Conservation (phyloP, 30 jellyfish, hydroid and myxozoan genomes). For the Catostylus mosaicus region DNA sequence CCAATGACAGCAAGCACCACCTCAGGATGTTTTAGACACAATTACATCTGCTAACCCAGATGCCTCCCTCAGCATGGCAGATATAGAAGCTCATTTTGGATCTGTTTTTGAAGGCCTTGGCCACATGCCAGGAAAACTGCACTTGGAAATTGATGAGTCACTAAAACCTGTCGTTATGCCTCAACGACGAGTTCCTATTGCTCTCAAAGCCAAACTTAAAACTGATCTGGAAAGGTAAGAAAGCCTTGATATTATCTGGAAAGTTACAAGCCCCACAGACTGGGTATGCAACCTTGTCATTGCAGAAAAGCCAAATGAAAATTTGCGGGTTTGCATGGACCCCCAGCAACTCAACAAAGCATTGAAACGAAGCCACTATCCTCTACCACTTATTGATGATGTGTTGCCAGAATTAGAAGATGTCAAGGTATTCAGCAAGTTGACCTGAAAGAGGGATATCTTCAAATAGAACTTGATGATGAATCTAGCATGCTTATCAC, state of each 20-base stretch:
- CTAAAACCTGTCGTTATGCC: neutral
- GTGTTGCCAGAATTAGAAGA: conserved; percentile 9
- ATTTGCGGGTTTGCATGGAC: conserved; percentile 6
- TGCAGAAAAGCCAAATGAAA: conserved; percentile 17
- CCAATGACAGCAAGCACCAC: neutral
- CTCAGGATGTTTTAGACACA: neutral
- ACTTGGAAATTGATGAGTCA: neutral
- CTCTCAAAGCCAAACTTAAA: neutral
- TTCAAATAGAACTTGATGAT: conserved; percentile 13
- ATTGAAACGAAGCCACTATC: conserved; percentile 27
- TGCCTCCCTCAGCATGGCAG: neutral
- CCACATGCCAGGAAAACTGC: conserved; percentile 18
- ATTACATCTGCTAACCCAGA: neutral
- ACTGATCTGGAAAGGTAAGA: neutral
- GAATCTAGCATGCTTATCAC: neutral
- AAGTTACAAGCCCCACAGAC: conserved; percentile 4
- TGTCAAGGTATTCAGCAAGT: conserved; percentile 30
- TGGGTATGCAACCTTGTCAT: conserved; percentile 11
- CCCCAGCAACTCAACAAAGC: conserved; percentile 20
- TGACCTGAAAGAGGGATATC: conserved; percentile 19
- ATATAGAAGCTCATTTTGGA: neutral
- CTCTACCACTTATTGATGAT: conserved; percentile 21
- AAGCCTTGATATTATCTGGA: neutral
- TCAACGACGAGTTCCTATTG: conserved; percentile 4
- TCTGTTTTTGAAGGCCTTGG: conserved; percentile 24